Base-by-base conservation (phyloP, 2,113 vertebrate genomes). In the Apteryx mantelli region DNA sequence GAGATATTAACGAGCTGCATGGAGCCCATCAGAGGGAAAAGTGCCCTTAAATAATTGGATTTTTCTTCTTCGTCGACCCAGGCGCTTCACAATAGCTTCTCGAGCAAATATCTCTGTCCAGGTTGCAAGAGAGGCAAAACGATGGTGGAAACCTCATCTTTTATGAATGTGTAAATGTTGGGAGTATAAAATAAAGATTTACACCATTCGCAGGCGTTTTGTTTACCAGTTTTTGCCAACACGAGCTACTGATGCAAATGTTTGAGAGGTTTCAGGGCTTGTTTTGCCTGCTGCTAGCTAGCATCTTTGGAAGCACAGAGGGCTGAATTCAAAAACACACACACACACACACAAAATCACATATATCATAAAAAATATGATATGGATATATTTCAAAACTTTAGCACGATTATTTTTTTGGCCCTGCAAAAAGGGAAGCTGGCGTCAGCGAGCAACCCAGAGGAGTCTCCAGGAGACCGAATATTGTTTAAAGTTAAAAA, bases 401-500 rank as follows among this genome's bases (percentile, higher is more conserved):
- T 82, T 24, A 2, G 2, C 7, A 4, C 1, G 30, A 11, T 13
- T 0, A n/a, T 40, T n/a, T 44, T 86, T 75, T 64, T 53, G 65
- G 69, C 55, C 46, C 1, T 1, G 74, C 42, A 46, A 8, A 42
- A 8, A 32, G 12, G 24, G 11, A 42, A 86, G 32, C 69, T 81
- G 60, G 8, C 10, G 6, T 7, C 55, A 5, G 30, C 70, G 83
- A 85, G 56, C 56, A 22, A 56, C 56, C 1, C 28, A 5, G 86
- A 78, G 55, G 52, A 65, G 24, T 84, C 89, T 95, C 84, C 94
- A 60, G 69, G 94, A 98, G 97, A 98, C 86, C 44, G 75, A 97
- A 97, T 97, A 96, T 98, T 98, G 96, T 92, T 98, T 98, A 98
- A 98, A 98, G 98, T 97, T 97, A 93, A 91, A 88, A 98, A 98